Evolutionary conservation across 1,140 invertebrate species (phyloP).

Genomic region (Panonychus citri): DNA sequence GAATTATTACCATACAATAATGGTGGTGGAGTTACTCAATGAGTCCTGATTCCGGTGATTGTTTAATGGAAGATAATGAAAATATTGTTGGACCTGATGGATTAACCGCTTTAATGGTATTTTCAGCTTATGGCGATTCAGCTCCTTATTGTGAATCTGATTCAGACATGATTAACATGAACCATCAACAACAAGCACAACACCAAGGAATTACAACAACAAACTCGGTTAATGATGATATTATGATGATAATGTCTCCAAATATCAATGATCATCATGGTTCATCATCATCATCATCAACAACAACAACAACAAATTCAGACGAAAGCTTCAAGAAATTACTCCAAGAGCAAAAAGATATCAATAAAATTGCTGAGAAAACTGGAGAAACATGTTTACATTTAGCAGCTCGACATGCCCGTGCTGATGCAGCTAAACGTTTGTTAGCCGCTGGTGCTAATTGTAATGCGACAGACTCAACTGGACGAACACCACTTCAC

Average conservation of each 20-base stretch:
- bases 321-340: background rate
- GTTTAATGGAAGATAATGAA: slow-evolving; percentile 31
- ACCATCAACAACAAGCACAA: background rate
- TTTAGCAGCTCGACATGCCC: slow-evolving; percentile 67
- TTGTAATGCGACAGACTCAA: slow-evolving; percentile 78
- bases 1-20: slow-evolving; percentile 19
- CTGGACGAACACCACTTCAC: slow-evolving; percentile 74
- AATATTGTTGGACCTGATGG: slow-evolving; percentile 67
- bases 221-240: background rate
- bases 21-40: slow-evolving; percentile 30
- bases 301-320: background rate
- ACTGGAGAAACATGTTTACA: slow-evolving; percentile 84
- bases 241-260: slow-evolving; percentile 9
- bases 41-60: background rate
- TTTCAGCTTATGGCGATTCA: slow-evolving; percentile 27
- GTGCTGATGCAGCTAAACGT: slow-evolving; percentile 78
- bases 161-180: background rate
- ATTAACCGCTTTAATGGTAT: slow-evolving; percentile 83
- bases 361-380: slow-evolving; percentile 76
- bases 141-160: background rate
- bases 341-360: slow-evolving; percentile 37
- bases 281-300: background rate
- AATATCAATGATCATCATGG: background rate
- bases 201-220: background rate
- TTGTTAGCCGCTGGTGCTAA: slow-evolving; percentile 79